Evolutionary conservation across 2,888 invertebrate species (phyloP).

Genomic region (Phanerotoma sp.): DNA sequence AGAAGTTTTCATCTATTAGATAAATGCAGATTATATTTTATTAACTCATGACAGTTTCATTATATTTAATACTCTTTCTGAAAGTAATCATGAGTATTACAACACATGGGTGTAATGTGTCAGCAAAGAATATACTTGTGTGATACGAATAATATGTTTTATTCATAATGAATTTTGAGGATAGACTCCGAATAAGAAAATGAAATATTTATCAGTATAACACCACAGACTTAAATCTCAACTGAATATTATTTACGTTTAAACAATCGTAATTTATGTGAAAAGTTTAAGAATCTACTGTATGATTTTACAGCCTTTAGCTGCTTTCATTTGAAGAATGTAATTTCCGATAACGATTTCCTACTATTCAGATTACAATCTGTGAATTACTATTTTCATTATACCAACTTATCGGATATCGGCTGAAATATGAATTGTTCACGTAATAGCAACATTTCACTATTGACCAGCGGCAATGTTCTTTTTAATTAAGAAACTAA

Average conservation of each 20-base stretch:
- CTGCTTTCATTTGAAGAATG: neutral
- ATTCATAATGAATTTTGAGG: no score
- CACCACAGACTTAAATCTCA: neutral
- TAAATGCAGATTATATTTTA: no score
- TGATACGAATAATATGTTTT: no score
- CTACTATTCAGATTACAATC: neutral
- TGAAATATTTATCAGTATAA: neutral
- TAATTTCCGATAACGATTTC: constrained; percentile 5
- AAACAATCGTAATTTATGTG: neutral
- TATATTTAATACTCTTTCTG: no score
- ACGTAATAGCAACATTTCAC: neutral
- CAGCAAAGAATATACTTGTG: no score
- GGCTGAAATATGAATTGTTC: neutral
- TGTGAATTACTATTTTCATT: constrained; percentile 12
- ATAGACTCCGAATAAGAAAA: neutral
- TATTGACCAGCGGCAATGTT: neutral
- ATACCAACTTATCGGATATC: constrained; percentile 2
- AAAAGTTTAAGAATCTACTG: neutral
- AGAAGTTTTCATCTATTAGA: no score
- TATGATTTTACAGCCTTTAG: neutral
- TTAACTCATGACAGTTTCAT: no score
- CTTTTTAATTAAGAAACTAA: neutral
- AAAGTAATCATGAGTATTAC: no score
- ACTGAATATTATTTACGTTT: no score
- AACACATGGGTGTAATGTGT: no score